Evolutionary conservation across 2,113 vertebrate species (phyloP).

Genomic region (Xiphophorus maculatus): DNA sequence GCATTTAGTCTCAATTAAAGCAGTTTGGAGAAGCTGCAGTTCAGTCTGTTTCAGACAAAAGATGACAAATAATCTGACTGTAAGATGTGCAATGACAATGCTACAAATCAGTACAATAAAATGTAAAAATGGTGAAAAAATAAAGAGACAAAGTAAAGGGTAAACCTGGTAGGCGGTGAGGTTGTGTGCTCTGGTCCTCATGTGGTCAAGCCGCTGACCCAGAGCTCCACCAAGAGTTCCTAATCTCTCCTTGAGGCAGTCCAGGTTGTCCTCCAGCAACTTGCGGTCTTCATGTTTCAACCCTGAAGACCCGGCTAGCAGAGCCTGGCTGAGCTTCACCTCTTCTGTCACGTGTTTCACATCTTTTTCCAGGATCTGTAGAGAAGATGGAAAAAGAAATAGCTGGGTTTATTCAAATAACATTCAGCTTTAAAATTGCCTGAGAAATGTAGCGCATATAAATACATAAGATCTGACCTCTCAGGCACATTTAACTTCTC

Average conservation of each 20-base stretch:
- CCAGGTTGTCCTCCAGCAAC: conserved; percentile 87
- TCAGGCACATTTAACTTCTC: background rate
- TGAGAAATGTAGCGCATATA: background rate
- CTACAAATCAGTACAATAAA: background rate
- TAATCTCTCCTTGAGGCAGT: conserved; percentile 85
- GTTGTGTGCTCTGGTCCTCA: conserved; percentile 87
- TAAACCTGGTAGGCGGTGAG: conserved; percentile 88
- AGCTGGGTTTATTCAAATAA: background rate
- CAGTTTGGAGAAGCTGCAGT: conserved; percentile 86
- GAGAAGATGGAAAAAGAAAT: conserved; percentile 14
- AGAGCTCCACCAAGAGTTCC: conserved; percentile 84
- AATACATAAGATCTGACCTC: background rate
- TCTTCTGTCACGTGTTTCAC: conserved; percentile 88
- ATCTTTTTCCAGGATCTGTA: conserved; percentile 86
- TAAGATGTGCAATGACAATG: background rate
- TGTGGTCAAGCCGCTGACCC: conserved; percentile 84
- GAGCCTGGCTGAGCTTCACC: conserved; percentile 84
- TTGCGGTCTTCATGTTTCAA: conserved; percentile 79
- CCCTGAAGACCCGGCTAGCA: conserved; percentile 80
- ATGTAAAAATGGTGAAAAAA: background rate
- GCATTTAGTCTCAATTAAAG: conserved; percentile 88
- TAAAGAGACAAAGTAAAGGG: background rate
- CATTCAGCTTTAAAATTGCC: background rate
- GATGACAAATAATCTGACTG: background rate
- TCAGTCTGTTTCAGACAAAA: conserved; percentile 85